Base-by-base conservation (phyloP, 2,113 vertebrate genomes). In the Albula glossodonta region DNA sequence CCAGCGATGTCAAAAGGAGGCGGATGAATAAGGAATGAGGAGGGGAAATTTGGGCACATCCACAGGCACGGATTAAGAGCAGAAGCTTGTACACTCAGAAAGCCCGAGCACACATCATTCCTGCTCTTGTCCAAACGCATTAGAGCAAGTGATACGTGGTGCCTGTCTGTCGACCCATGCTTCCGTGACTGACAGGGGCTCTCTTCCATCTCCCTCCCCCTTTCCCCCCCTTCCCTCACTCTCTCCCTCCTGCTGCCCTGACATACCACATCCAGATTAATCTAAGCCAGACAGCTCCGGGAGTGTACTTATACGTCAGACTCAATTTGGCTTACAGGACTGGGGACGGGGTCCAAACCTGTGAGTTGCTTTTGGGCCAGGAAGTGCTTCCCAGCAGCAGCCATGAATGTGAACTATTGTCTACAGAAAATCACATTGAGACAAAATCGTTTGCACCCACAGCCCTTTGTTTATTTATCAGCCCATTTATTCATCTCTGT, bases 21-120 rank as follows among this genome's bases (percentile, higher is more conserved):
- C 88, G 87, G 83, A 94, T 94, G 91, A 92, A 94, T 94, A 91
- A 93, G 77, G 85, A 87, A 94, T 93, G 90, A 93, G 89, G 13
- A 89, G 88, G 81, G 87, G 87, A 83, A 5, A 84, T 88, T 84
- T 83, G 84, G 86, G 82, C 88, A 82, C 56, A 81, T 84, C 88
- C 11, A 57, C 87, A 1, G n/a, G 41, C 83, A 70, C 85, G 90
- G 87, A 93, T 90, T 92, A 91, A 95, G 92, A 93, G 93, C 92
- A 93, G 91, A 93, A 90, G 90, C 90, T 84, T 93, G 92, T 93
- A 74, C 22, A 11, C 22, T n/a, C 70, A 10, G 86, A 84, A 88
- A 88, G 85, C 84, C 90, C 53, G 77, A 17, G 79, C 84, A 81
- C 12, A 15, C 56, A 49, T 57, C n/a, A 83, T 56, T 74, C 66